Evolutionary conservation across 2,797 vertebrate species (phyloP), one percentile per base, ranked within the genome.

Genomic region (Pteronotus mesoamericanus): DNA sequence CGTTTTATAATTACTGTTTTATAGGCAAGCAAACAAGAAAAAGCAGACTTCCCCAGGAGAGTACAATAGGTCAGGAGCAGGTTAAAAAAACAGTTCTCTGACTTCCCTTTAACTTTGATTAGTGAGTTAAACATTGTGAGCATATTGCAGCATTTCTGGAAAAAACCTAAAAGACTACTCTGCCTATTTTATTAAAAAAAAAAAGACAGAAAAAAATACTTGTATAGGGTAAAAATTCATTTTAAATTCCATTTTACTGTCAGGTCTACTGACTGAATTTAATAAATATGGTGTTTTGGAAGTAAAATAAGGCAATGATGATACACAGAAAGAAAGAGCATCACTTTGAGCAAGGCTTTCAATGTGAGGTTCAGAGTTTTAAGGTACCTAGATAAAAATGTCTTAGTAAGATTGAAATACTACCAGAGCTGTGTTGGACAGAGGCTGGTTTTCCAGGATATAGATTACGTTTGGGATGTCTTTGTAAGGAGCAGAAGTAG

Each of bases 1-100:
- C 26, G 94, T 64, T 91, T 91, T 74, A 68, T 87, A n/a, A 96
- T 95, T 74, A 75, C 77, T 85, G 48, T 64, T 94, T 95, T 75
- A 92, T 46, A 95, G 44, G 61, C 21, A 91, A 78, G 83, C 55
- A 69, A 84, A 93, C 34, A 95, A 86, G n/a, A 72, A 59, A 92
- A 94, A 34, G 5, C 34, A 48, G 39, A 80, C 59, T 48, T 55
- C 61, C 37, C 37, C 57, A 32, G 21, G 3, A 82, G 68, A 94
- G 69, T 72, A 89, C 71, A 92, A 78, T 66, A 93, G 94, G 85
- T 95, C 91, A 96, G 74, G 1, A 71, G 42, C 57, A 96, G 93
- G 91, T 88, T 94, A 77, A 4, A 75, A 74, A 92, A 90, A 90
- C 32, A 86, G 26, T n/a, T 51, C 53, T 39, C 55, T 79, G n/a